Evolutionary conservation across 2,797 vertebrate species (phyloP).

Genomic region (Cryptoprocta ferox): DNA sequence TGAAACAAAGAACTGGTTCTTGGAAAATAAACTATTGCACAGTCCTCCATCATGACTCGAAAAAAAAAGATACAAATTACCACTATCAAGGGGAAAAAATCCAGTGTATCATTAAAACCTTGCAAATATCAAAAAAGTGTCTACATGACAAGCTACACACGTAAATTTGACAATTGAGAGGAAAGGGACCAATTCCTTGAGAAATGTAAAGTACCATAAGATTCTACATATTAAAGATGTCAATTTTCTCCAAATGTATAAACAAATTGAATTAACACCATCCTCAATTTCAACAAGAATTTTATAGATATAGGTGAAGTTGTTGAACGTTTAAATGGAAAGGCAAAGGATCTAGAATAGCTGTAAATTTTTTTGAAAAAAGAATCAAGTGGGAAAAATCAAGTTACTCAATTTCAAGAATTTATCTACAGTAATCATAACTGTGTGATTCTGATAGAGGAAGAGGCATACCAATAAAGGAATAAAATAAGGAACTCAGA

Average conservation of each 20-base stretch:
- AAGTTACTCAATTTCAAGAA: background rate
- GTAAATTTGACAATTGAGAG: background rate
- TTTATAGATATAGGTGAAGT: background rate
- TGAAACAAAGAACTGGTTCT: background rate
- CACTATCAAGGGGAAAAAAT: background rate
- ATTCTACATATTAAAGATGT: background rate
- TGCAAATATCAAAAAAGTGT: background rate
- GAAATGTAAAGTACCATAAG: background rate
- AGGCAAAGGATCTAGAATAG: background rate
- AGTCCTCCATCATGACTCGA: background rate
- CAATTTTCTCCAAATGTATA: background rate
- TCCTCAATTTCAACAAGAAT: background rate
- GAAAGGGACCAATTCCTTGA: background rate
- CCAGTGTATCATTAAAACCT: background rate
- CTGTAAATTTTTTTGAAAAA: background rate
- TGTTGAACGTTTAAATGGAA: background rate
- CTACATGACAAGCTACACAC: background rate
- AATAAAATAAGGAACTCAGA: background rate
- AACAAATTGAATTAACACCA: background rate
- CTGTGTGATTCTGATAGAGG: background rate
- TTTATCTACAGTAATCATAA: background rate
- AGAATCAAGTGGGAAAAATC: background rate
- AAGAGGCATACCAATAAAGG: background rate
- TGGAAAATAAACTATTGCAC: background rate
- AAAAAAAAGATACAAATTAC: background rate